A percentile compares a stretch with the other conserved stretches of the same genome.
Evolutionary conservation across 1,140 invertebrate genomes (phyloP).

Genomic region (Pseudomyrmex flavicornis): DNA sequence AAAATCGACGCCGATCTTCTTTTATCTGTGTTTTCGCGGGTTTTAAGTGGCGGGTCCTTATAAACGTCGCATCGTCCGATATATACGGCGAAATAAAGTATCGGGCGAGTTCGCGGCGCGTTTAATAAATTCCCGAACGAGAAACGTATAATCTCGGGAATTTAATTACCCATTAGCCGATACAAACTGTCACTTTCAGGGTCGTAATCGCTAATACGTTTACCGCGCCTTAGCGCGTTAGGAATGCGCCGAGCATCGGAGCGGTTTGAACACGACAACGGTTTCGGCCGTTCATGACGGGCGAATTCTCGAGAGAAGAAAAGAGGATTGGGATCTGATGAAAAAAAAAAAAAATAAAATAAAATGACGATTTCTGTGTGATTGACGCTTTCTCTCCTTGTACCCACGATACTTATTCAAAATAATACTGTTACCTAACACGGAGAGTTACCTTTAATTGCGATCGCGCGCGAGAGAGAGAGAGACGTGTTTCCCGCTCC

Average conservation of each 20-base stretch:
- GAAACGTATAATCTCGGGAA: slow-evolving; percentile 75
- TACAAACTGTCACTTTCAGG: slow-evolving; percentile 80
- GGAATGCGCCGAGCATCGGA: slow-evolving; percentile 67
- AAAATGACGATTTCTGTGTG: slow-evolving; percentile 31
- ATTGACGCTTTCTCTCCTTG: neutral
- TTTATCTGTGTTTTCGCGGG: slow-evolving; percentile 62
- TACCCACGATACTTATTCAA: neutral
- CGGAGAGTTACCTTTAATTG: too few relatives aligned
- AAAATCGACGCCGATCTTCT: neutral
- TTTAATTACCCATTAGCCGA: slow-evolving; percentile 81
- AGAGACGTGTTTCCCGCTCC: slow-evolving; percentile 25
- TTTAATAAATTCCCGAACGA: slow-evolving; percentile 77
- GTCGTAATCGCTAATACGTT: slow-evolving; percentile 76
- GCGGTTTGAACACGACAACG: slow-evolving; percentile 11
- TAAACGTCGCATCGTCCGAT: slow-evolving; percentile 65
- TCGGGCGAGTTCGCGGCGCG: slow-evolving; percentile 50
- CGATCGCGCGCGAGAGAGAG: neutral
- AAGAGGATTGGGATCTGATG: neutral
- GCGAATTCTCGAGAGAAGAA: slow-evolving; percentile 23
- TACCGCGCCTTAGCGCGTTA: slow-evolving; percentile 68
- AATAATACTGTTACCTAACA: too few relatives aligned
- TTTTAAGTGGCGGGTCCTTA: slow-evolving; percentile 66
- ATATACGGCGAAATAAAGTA: neutral
- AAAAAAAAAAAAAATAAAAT: slow-evolving; percentile 1
- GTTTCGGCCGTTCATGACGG: slow-evolving; percentile 19